Base-by-base conservation (phyloP, 2,888 invertebrate species). In the Chirona hameri region DNA sequence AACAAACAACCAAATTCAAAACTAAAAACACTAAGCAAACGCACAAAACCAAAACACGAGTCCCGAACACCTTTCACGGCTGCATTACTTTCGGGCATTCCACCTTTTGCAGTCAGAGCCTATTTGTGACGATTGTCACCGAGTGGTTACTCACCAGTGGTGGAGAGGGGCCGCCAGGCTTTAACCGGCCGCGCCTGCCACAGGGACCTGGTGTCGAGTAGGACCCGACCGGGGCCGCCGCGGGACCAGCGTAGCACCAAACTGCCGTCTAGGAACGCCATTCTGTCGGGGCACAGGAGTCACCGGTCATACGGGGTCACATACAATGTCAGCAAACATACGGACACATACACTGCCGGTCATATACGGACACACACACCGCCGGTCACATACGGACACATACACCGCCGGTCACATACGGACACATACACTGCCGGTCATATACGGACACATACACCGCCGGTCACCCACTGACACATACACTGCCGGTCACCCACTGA, bases 181-280 rank as follows among this genome's bases (percentile, higher is more conserved):
- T 72, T 27, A 0, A 14, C 29, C 14, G 29, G 72, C 18, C 76
- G 76, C 18, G 76, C 14, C 46, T 39, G 46, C 76, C 76, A 76
- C 24, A 76, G 76, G 0, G 76, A 24, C 12, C 46, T 24, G 39
- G 76, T 39, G 76, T 76, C 76, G 0, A 76, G 76, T 24, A 76
- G 76, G 46, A 76, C 14, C 39, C 76, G 76, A 29, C 76, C 21
- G 7, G 76, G 76, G 7, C 21, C 76, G 7, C 39, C 76, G 76
- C 39, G 76, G 14, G 76, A 76, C 76, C 76, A 76, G 7, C 76
- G 76, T 46, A 76, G 46, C 76, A 76, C 76, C 46, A 76, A 46
- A 21, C 76, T 76, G 27, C 76, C 76, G 76, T 76, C 76, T 46
- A 21, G 76, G 12, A 76, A 46, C 76, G 76, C 76, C 76, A 76